phyloP scores from a whole-genome alignment of 2,888 invertebrate species.

The Synanthedon tipuliformis region DNA sequence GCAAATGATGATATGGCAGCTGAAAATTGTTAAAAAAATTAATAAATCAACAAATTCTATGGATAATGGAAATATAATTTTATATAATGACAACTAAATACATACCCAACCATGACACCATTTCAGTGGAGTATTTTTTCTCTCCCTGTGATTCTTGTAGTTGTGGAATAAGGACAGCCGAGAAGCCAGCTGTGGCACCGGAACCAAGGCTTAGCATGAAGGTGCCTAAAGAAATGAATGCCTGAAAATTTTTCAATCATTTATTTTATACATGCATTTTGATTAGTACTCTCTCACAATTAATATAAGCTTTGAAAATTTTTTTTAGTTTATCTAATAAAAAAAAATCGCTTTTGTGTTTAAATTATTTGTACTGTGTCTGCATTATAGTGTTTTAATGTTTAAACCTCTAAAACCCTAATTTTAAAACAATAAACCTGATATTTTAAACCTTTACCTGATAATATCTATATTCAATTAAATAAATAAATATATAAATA shows the following conservation, averaged over 20 bases:
- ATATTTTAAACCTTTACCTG: too few relatives aligned
- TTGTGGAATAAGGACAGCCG: constrained; percentile 74
- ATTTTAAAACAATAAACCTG: too few relatives aligned
- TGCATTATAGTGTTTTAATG: too few relatives aligned
- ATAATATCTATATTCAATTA: too few relatives aligned
- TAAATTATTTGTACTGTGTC: too few relatives aligned
- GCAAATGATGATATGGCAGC: constrained; percentile 73
- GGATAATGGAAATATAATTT: not conserved
- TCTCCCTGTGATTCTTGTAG: constrained; percentile 44
- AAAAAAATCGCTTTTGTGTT: too few relatives aligned
- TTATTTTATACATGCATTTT: too few relatives aligned
- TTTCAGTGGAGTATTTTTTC: constrained; percentile 51
- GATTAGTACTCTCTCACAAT: too few relatives aligned
- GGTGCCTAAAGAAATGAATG: constrained; percentile 63
- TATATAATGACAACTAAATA: constrained; percentile 10
- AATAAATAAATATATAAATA: too few relatives aligned
- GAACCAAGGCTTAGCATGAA: constrained; percentile 66
- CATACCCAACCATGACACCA: constrained; percentile 74
- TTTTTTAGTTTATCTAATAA: too few relatives aligned
- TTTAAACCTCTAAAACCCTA: too few relatives aligned
- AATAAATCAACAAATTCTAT: not conserved
- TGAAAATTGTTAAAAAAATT: constrained; percentile 29
- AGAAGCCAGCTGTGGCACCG: constrained; percentile 74
- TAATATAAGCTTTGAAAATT: too few relatives aligned
- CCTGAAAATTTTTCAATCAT: constrained; percentile 33